Conservation (phyloP, 2,797 vertebrate species). For the Poliocrania exsul region DNA sequence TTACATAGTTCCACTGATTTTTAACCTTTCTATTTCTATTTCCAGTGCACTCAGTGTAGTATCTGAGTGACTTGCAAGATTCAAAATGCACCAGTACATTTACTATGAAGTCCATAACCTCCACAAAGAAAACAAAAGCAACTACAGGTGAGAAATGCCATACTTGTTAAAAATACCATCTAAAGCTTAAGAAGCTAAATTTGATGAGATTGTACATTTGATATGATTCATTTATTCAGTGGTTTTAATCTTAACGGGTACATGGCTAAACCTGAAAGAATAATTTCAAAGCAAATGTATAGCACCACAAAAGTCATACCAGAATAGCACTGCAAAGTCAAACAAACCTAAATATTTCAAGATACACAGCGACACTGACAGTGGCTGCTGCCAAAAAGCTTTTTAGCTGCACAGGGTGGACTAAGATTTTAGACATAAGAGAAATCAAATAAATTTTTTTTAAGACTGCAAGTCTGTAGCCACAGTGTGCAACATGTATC, state of each 20-base stretch:
- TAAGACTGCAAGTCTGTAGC: not conserved
- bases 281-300: constrained; percentile 22
- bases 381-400: constrained; percentile 1
- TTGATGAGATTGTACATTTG: constrained; percentile 17
- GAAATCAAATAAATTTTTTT: not conserved
- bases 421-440: not conserved
- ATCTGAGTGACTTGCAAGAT: not conserved
- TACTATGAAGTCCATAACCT: not conserved
- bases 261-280: constrained; percentile 3
- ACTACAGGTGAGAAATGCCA: not conserved
- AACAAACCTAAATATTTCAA: not conserved
- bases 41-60: not conserved
- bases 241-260: constrained; percentile 1
- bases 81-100: not conserved
- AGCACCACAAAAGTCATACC: not conserved
- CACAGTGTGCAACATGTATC: not conserved
- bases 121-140: constrained; percentile 12
- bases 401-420: not conserved
- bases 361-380: not conserved
- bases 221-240: not conserved
- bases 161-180: constrained; percentile 3
- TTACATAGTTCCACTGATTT: not conserved
- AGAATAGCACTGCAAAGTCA: not conserved
- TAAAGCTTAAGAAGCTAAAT: not conserved
- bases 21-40: not conserved